These are phyloP conservation scores for Phaonia tiefii DNA, from an alignment of 2,888 invertebrate genomes.

Conservation along the genomic window DNA sequence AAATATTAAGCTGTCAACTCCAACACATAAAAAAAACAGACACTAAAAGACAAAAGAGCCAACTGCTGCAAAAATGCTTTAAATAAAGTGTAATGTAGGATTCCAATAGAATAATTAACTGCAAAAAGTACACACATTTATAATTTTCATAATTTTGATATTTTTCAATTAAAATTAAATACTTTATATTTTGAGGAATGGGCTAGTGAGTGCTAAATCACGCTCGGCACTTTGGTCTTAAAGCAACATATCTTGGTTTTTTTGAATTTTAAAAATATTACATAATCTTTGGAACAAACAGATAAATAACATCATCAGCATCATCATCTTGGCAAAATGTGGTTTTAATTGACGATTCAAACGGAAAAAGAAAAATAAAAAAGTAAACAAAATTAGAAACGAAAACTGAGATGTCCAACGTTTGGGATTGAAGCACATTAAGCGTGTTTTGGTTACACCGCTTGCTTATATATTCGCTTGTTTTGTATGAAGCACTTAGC, in stretches of 20 bases:
- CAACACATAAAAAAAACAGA: no score
- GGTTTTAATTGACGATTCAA: constrained; percentile 7
- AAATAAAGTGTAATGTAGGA: no score
- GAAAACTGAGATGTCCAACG: no score
- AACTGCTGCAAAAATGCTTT: no score
- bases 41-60: no score
- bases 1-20: constrained; percentile 20
- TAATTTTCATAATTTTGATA: neutral
- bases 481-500: no score
- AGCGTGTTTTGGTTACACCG: no score
- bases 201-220: neutral
- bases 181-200: neutral
- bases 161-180: neutral
- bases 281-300: constrained; percentile 8
- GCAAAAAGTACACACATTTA: constrained; percentile 1
- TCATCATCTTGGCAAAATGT: neutral
- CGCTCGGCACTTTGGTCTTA: neutral
- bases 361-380: no score
- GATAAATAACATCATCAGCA: constrained; percentile 22
- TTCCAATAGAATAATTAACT: constrained; percentile 28
- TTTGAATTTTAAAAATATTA: neutral
- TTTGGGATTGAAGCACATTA: no score
- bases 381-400: no score
- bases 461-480: no score
- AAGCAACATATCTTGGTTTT: neutral